phyloP scores from a whole-genome alignment of 1,140 invertebrate genomes.

The Scaptodrosophila lebanonensis region DNA sequence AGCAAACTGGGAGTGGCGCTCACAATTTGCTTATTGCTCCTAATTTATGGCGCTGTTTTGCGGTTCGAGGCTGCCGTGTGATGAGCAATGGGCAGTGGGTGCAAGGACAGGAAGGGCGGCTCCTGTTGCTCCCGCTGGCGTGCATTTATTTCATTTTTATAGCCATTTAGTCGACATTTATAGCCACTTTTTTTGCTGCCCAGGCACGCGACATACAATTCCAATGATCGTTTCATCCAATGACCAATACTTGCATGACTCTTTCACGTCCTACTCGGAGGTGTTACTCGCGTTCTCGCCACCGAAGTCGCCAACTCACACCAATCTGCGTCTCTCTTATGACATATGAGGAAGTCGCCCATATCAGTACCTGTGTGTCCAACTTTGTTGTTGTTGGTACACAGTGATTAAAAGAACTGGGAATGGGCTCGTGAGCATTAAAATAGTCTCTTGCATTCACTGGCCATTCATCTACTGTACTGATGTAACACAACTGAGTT shows the following conservation, averaged over 20 bases:
- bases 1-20: conserved; percentile 45
- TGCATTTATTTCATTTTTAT: conserved; percentile 57
- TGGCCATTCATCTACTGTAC: no score
- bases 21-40: conserved; percentile 50
- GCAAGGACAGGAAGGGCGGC: neutral
- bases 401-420: no score
- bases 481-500: no score
- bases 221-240: conserved; percentile 58
- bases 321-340: no score
- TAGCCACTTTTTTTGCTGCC: conserved; percentile 37
- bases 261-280: neutral
- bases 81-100: neutral
- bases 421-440: no score
- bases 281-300: neutral
- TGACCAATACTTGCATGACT: conserved; percentile 9
- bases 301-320: no score
- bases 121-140: neutral
- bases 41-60: conserved; percentile 44
- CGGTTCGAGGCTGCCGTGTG: neutral
- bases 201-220: conserved; percentile 67
- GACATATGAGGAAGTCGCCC: no score
- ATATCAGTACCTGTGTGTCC: no score
- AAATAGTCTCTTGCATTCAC: no score
- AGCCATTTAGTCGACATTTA: conserved; percentile 63
- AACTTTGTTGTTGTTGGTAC: no score